Evolutionary conservation across 1,140 invertebrate species (phyloP).

Genomic region (Nasonia longicornis): DNA sequence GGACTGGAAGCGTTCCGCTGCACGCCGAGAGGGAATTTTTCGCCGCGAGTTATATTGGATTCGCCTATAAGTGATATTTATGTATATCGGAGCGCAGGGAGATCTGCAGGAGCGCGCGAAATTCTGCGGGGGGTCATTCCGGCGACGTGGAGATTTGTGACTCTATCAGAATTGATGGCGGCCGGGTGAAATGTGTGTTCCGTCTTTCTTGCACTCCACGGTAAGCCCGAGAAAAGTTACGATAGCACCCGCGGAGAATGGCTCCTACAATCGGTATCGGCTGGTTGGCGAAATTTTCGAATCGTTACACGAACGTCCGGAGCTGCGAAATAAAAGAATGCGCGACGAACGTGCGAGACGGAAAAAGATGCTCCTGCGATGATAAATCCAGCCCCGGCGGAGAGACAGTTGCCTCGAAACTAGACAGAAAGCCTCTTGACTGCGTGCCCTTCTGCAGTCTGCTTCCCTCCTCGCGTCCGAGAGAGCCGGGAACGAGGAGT

Average conservation of each 20-base stretch:
- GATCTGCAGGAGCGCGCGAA: background rate
- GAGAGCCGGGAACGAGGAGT: constrained; percentile 20
- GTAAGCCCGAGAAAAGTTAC: too few species aligned
- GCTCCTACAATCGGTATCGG: too few species aligned
- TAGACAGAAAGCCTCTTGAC: constrained; percentile 40
- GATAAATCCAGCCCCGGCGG: constrained; percentile 24
- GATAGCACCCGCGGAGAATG: too few species aligned
- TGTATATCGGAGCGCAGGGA: background rate
- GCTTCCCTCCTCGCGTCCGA: constrained; percentile 6
- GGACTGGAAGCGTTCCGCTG: too few species aligned
- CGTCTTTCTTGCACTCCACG: background rate
- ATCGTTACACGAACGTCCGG: too few species aligned
- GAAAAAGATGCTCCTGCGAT: constrained; percentile 32
- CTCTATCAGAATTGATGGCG: constrained; percentile 27
- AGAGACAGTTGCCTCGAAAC: constrained; percentile 36
- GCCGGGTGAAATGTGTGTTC: background rate
- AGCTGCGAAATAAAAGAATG: background rate
- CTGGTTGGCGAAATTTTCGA: too few species aligned
- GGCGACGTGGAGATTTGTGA: constrained; percentile 16
- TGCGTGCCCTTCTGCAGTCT: background rate
- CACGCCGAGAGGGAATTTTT: background rate
- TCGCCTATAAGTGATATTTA: constrained; percentile 36
- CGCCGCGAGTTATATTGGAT: background rate
- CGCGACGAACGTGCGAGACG: background rate
- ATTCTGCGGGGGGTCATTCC: background rate